Evolutionary conservation across 1,140 invertebrate genomes (phyloP).

Genomic region (Acyrthosiphon pisum): DNA sequence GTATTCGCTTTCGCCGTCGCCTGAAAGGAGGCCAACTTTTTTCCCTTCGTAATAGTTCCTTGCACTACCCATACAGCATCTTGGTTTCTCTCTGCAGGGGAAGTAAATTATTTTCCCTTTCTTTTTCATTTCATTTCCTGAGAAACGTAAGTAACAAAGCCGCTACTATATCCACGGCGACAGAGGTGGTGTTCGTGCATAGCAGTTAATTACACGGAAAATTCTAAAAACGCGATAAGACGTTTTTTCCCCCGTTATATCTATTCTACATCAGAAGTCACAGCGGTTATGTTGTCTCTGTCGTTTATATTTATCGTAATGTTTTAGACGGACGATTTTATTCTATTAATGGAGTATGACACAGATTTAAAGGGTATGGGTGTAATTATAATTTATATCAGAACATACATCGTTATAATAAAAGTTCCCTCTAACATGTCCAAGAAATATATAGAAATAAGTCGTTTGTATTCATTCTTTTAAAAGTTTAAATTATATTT

Average conservation of each 20-base stretch:
- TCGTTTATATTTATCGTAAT: background rate
- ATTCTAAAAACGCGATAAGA: constrained; percentile 11
- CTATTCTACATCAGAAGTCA: constrained; percentile 15
- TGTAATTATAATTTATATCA: background rate
- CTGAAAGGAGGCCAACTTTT: constrained; percentile 12
- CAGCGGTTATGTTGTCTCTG: background rate
- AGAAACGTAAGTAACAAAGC: constrained; percentile 6
- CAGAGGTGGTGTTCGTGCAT: background rate
- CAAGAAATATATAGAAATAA: background rate
- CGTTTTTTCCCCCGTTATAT: background rate
- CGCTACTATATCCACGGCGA: background rate
- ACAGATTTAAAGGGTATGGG: background rate
- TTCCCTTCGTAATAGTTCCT: background rate
- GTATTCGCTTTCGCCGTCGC: background rate
- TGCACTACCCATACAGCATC: background rate
- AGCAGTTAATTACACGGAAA: constrained; percentile 5
- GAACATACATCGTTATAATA: background rate
- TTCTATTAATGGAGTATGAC: background rate
- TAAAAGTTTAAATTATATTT: background rate
- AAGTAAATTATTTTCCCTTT: constrained; percentile 1
- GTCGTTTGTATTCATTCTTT: too few species aligned
- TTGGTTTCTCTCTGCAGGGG: background rate
- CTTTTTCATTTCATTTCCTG: constrained; percentile 1
- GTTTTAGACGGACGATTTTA: background rate
- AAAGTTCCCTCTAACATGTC: background rate